These are phyloP conservation scores for Petrosia ficiformis DNA, from an alignment of 37 sponge, comb jelly and placozoan species.

Conservation along the genomic window DNA sequence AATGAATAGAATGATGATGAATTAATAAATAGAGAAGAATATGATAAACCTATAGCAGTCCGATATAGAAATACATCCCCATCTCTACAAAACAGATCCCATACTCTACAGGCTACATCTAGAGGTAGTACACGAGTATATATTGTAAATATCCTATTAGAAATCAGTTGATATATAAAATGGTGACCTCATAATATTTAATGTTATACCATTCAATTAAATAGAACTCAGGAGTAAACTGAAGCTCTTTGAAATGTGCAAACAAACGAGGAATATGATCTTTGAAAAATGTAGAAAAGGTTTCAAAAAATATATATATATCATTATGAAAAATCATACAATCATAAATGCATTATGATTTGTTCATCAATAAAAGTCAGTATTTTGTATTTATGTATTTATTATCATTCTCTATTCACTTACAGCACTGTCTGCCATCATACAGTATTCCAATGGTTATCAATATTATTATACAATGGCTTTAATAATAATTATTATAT, in stretches of 20 bases:
- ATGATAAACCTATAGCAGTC: slow-evolving; percentile 85
- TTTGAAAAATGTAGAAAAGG: slow-evolving; percentile 64
- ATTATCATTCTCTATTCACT: no score
- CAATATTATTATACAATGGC: no score
- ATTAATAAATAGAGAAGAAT: not conserved
- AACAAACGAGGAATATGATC: slow-evolving; percentile 62
- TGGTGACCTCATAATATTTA: not conserved
- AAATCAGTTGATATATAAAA: not conserved
- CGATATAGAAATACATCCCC: slow-evolving; percentile 94
- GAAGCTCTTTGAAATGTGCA: slow-evolving; percentile 63
- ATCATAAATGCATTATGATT: no score
- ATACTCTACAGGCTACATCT: slow-evolving; percentile 91
- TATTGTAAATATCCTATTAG: slow-evolving; percentile 90
- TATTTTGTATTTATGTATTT: no score
- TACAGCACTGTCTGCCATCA: no score
- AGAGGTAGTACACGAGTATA: slow-evolving; percentile 89
- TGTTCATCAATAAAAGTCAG: no score
- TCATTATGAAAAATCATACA: no score
- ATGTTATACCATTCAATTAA: slow-evolving; percentile 83
- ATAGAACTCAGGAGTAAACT: slow-evolving; percentile 80
- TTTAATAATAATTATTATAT: no score
- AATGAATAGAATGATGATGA: no score
- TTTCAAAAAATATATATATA: no score
- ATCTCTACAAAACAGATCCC: slow-evolving; percentile 98
- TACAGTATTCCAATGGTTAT: no score